Evolutionary conservation across 2,113 vertebrate species (phyloP).

Genomic region (Garra rufa): DNA sequence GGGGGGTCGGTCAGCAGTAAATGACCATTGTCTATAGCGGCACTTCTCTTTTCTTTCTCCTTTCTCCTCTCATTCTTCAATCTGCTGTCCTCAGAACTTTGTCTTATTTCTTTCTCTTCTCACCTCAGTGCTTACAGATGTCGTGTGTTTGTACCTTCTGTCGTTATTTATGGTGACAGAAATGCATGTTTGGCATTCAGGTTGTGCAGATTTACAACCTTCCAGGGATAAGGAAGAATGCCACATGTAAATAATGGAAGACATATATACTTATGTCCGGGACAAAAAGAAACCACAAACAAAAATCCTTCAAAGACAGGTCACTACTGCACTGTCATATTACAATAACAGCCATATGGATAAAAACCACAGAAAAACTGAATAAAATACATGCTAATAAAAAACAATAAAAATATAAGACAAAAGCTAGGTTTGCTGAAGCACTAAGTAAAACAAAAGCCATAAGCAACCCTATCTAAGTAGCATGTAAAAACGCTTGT

Average conservation of each 20-base stretch:
- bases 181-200: conserved; percentile 1
- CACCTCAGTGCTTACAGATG: neutral
- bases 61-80: neutral
- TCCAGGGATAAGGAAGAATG: neutral
- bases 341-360: no score
- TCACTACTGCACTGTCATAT: neutral
- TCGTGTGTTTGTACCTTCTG: conserved; percentile 9
- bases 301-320: neutral
- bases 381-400: neutral
- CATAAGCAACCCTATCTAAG: neutral
- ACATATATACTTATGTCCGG: neutral
- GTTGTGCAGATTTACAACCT: neutral
- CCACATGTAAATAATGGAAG: conserved; percentile 11
- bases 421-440: neutral
- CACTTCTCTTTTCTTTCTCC: neutral
- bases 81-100: neutral
- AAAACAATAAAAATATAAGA: neutral
- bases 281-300: neutral
- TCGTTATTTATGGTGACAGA: conserved; percentile 12
- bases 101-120: neutral
- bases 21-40: conserved; percentile 7
- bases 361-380: neutral
- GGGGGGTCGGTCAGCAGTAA: neutral
- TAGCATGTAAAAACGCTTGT: neutral
- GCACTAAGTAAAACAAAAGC: neutral